phyloP scores from a whole-genome alignment of 2,888 invertebrate genomes.

The Tethea ocularis region DNA sequence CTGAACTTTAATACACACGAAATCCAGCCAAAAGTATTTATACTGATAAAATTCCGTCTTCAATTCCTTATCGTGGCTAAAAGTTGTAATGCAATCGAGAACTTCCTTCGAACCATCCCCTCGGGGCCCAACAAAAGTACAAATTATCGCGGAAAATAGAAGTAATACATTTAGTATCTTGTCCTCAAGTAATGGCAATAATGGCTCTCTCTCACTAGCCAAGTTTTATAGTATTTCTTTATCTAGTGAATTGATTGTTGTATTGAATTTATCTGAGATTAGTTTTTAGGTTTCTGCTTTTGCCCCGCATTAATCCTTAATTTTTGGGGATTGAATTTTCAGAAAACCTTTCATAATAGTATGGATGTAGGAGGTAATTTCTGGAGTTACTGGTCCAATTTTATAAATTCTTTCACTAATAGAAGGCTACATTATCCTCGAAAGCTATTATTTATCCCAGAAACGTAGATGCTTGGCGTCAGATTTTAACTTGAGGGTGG shows the following conservation, averaged over 20 bases:
- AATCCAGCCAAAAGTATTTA: constrained; percentile 1
- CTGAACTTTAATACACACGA: neutral
- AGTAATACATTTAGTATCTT: neutral
- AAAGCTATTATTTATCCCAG: too few relatives aligned
- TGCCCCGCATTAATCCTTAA: too few relatives aligned
- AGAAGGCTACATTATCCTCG: too few relatives aligned
- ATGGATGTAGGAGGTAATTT: too few relatives aligned
- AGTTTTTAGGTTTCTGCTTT: neutral
- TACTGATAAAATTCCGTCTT: constrained; percentile 9
- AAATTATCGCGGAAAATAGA: neutral
- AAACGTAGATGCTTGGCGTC: too few relatives aligned
- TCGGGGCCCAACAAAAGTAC: neutral
- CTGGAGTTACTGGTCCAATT: too few relatives aligned
- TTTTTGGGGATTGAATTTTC: too few relatives aligned
- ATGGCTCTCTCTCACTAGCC: too few relatives aligned
- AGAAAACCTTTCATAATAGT: too few relatives aligned
- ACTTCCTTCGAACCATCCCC: constrained; percentile 5
- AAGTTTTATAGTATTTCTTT: too few relatives aligned
- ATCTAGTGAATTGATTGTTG: neutral
- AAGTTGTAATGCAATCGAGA: constrained; percentile 17
- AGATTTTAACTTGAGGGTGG: too few relatives aligned
- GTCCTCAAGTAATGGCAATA: neutral
- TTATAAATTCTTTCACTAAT: too few relatives aligned
- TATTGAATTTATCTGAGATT: neutral
- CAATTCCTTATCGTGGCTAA: constrained; percentile 14